Base-by-base conservation (phyloP, 2,113 vertebrate genomes). In the Halichoeres trimaculatus region DNA sequence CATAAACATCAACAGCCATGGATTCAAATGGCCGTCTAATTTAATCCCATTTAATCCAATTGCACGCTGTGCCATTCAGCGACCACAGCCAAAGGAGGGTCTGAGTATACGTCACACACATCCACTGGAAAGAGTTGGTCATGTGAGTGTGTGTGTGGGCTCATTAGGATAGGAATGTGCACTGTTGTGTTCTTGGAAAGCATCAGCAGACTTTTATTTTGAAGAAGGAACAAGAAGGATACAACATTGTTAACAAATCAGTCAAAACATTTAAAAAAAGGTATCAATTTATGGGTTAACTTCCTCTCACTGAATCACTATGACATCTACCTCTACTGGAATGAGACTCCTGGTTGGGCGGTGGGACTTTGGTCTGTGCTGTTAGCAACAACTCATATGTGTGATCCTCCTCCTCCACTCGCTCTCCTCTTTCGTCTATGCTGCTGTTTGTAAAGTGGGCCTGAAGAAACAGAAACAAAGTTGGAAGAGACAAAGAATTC, bases 371-470 rank as follows among this genome's bases (percentile, higher is more conserved):
- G 51, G 98, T 98, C 86, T 96, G 95, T 48, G 97, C 97, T 1
- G 95, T 96, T 54, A 96, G 82, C 85, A 99, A 53, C 38, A 98
- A 88, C 85, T 99, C 98, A 0, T 99, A 99, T 0, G 97, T 96
- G 89, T 99, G 96, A 65, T 99, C 97, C 2, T 95, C 95, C 30
- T 89, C 78, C 34, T 95, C 94, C 19, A 89, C 93, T 30, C 93
- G 94, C 2, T 94, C 92, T 13, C 94, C 90, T 47, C 91, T 89
- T 71, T 94, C 94, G 67, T 92, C 94, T 71, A 90, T 91, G 78
- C 94, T 93, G 79, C 94, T 94, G 78, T 92, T 95, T 30, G 86
- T 74, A 64, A 93, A 92, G 51, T 93, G 78, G 30, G 89, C 93
- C 97, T 98, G 74, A 12, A 50, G 36, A 5, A 13, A 68, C 7